These are phyloP conservation scores for Notospermus geniculatus DNA, from an alignment of 1,140 invertebrate species.

Conservation along the genomic window DNA sequence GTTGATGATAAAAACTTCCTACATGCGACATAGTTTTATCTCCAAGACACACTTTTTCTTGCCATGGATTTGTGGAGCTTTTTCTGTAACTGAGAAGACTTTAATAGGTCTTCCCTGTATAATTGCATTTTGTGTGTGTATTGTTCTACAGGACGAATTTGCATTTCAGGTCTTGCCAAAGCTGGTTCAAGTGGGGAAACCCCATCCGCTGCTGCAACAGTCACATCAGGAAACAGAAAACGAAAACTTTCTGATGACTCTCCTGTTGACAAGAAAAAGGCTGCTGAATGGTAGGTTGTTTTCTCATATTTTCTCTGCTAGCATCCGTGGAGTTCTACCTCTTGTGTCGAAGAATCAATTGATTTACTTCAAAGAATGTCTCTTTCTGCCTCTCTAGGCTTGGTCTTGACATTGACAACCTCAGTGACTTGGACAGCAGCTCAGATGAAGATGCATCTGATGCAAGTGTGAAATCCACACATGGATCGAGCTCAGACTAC, in stretches of 20 bases:
- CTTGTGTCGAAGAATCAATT: too few species aligned
- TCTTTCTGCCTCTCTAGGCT: constrained; percentile 28
- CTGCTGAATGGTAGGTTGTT: constrained; percentile 7
- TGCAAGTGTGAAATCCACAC: not conserved
- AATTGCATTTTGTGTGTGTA: too few species aligned
- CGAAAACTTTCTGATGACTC: not conserved
- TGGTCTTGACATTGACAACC: constrained; percentile 35
- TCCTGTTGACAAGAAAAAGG: constrained; percentile 4
- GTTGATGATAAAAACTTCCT: not conserved
- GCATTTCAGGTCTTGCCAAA: not conserved
- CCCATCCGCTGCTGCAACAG: not conserved
- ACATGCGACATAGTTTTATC: not conserved
- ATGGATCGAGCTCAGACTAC: not conserved
- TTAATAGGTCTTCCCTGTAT: too few species aligned
- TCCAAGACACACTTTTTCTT: too few species aligned
- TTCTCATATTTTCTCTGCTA: too few species aligned
- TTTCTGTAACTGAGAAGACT: too few species aligned
- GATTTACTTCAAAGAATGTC: too few species aligned
- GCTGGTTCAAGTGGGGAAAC: not conserved
- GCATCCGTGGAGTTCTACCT: too few species aligned
- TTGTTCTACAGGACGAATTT: too few species aligned
- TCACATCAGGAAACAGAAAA: constrained; percentile 4
- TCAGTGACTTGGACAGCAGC: constrained; percentile 32
- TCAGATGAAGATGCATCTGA: constrained; percentile 13
- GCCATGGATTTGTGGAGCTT: too few species aligned